Conservation (phyloP, 2,888 invertebrate genomes). For the Aelia acuminata region DNA sequence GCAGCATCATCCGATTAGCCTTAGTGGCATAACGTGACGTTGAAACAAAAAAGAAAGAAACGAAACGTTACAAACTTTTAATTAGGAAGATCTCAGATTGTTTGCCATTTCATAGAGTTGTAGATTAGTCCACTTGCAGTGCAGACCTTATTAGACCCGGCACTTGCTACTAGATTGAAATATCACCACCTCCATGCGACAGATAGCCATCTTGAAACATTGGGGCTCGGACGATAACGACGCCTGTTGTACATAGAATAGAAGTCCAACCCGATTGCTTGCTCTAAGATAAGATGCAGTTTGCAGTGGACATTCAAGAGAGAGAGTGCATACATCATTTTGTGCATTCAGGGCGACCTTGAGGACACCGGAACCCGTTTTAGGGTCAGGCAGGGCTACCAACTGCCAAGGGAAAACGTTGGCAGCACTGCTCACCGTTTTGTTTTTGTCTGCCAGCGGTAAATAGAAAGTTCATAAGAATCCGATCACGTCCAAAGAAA, state of each 20-base stretch:
- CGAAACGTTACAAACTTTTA: too few species aligned
- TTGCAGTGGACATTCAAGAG: slow-evolving; percentile 12
- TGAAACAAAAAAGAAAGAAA: too few species aligned
- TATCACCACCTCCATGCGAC: neutral
- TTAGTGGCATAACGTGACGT: too few species aligned
- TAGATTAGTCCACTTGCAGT: neutral
- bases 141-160: neutral
- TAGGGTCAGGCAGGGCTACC: slow-evolving; percentile 49
- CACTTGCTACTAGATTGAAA: neutral
- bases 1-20: too few species aligned
- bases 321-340: slow-evolving; percentile 13
- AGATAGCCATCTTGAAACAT: neutral
- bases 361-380: slow-evolving; percentile 51
- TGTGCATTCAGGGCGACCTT: neutral
- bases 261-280: neutral
- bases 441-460: slow-evolving; percentile 47
- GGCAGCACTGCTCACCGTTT: slow-evolving; percentile 3
- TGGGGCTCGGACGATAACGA: neutral
- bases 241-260: neutral
- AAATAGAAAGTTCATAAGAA: slow-evolving; percentile 45
- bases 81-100: too few species aligned
- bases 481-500: slow-evolving; percentile 18
- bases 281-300: neutral
- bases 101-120: too few species aligned
- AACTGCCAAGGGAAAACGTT: slow-evolving; percentile 50